Evolutionary conservation across 2,888 invertebrate genomes (phyloP).

Genomic region (Diarsia dahlii): DNA sequence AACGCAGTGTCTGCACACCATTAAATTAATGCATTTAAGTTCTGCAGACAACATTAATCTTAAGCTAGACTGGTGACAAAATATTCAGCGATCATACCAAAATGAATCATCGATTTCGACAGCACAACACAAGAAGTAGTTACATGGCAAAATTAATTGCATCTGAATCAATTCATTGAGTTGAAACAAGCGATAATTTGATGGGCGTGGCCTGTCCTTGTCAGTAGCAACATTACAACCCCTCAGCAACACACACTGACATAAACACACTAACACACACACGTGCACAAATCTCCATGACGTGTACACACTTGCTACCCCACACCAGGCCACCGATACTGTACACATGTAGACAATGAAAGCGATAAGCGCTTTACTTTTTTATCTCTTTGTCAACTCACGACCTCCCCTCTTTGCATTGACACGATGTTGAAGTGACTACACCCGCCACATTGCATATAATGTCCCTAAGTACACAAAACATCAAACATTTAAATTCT

Average conservation of each 20-base stretch:
- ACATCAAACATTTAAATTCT: conserved; percentile 64
- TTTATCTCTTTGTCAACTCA: conserved; percentile 80
- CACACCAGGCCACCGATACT: conserved; percentile 68
- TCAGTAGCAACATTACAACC: conserved; percentile 81
- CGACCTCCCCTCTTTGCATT: conserved; percentile 74
- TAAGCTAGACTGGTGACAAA: background rate
- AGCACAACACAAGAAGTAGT: conserved; percentile 7
- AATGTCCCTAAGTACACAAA: conserved; percentile 45
- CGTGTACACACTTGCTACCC: conserved; percentile 77
- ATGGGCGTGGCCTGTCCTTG: conserved; percentile 84
- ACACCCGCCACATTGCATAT: conserved; percentile 47
- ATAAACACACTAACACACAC: conserved; percentile 47
- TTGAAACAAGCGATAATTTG: conserved; percentile 83
- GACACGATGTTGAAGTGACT: conserved; percentile 70
- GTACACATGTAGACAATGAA: conserved; percentile 82
- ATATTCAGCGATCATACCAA: background rate
- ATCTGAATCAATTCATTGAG: conserved; percentile 61
- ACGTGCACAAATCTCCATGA: conserved; percentile 63
- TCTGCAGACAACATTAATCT: background rate
- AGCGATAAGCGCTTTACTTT: conserved; percentile 87
- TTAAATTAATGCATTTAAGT: background rate
- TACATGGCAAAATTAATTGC: conserved; percentile 37
- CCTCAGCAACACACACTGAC: conserved; percentile 64
- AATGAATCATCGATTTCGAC: background rate
- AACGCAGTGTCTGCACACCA: too few relatives aligned